Evolutionary conservation across 2,113 vertebrate genomes (phyloP).

Genomic region (Trematocara marginatum): DNA sequence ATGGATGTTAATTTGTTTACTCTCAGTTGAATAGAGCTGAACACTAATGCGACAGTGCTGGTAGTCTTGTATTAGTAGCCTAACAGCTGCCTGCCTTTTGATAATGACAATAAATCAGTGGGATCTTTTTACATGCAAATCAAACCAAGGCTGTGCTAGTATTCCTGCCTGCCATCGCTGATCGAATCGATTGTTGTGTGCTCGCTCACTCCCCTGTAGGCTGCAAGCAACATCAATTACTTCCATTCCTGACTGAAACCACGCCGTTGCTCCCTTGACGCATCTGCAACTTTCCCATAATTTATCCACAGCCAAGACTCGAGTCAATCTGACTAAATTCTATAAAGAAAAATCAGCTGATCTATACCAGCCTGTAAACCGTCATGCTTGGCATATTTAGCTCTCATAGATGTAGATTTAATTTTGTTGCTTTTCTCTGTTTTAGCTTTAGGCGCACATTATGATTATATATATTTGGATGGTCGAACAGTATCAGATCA

Average conservation of each 20-base stretch:
- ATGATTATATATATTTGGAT: background rate
- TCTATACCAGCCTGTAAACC: background rate
- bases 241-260: constrained; percentile 15
- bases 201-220: constrained; percentile 31
- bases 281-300: constrained; percentile 38
- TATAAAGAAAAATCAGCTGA: background rate
- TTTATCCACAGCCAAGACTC: background rate
- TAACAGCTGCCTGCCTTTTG: background rate
- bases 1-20: background rate
- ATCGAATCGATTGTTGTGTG: constrained; percentile 39
- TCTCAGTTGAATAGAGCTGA: background rate
- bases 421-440: background rate
- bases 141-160: background rate
- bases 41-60: background rate
- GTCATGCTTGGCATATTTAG: background rate
- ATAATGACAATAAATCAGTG: constrained; percentile 14
- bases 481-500: background rate
- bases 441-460: background rate
- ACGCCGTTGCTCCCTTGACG: background rate
- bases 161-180: constrained; percentile 9
- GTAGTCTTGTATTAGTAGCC: background rate
- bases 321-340: background rate
- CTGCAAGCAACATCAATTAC: constrained; percentile 52
- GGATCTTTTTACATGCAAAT: constrained; percentile 13
- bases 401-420: background rate